Evolutionary conservation across 2,797 vertebrate species (phyloP), one percentile per base, ranked within the genome.

Genomic region (Cynodonichthys magdalenae): DNA sequence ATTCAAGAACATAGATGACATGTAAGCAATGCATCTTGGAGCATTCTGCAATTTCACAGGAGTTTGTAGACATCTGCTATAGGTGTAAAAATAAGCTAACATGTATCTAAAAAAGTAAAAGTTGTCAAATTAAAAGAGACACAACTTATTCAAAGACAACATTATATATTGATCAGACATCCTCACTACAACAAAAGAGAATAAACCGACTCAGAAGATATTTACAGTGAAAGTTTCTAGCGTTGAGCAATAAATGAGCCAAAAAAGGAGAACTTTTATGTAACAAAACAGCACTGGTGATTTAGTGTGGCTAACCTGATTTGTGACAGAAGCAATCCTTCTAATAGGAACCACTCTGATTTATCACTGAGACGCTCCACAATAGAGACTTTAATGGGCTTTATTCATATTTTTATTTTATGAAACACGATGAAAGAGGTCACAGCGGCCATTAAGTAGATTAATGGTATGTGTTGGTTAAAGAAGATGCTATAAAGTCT

Each of bases 391-490:
- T 72, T 93, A 93, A 93, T 93, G 89, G 81, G 72, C 90, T 93
- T 92, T 92, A 92, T 93, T 92, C 90, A 92, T 91, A 92, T 91
- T 91, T 93, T 91, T 92, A 92, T 94, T 94, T 94, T 91, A 93
- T 93, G 89, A 93, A 93, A 91, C 80, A 81, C 87, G 85, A 91
- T 91, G 92, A 93, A 92, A 93, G 93, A 88, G 94, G 93, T 94
- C 93, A 88, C 67, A 90, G 71, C 77, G 81, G 87, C 89, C 89
- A 90, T 94, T 93, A 93, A 90, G 82, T 59, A 84, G 88, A 94
- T 94, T 92, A 87, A 94, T 91, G 90, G 84, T 61, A 75, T 80
- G 87, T 90, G 89, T 91, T 93, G 90, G 90, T 91, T 92, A 93
- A 94, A 93, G 90, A 92, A 93, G 92, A 92, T 81, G 92, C 90